Conservation (phyloP, 2,888 invertebrate genomes). For the Phrixothrix hirtus region DNA sequence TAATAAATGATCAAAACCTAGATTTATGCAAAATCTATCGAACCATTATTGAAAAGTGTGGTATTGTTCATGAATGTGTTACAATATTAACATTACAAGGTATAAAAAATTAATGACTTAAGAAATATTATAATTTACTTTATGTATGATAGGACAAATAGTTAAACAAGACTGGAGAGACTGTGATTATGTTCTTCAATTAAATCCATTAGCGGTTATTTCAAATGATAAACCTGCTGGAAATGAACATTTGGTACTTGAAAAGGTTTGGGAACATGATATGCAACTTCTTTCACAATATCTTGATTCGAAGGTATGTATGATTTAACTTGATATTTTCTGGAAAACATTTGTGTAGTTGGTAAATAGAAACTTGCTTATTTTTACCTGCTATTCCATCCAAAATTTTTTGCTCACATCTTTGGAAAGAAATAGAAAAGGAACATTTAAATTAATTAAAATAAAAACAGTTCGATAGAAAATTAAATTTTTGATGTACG, state of each 20-base stretch:
- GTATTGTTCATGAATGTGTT: constrained; percentile 59
- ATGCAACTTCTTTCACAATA: constrained; percentile 65
- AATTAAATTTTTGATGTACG: no score
- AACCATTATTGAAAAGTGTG: constrained; percentile 62
- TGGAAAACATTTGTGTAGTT: no score
- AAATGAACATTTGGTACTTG: constrained; percentile 56
- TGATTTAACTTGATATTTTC: no score
- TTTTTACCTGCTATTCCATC: no score
- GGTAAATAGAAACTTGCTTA: no score
- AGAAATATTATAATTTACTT: not conserved
- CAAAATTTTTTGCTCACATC: no score
- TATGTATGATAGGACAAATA: constrained; percentile 56
- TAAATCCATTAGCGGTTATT: constrained; percentile 60
- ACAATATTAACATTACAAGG: constrained; percentile 63
- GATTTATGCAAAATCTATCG: constrained; percentile 65
- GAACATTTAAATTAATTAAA: no score
- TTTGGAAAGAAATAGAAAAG: no score
- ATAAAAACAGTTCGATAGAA: no score
- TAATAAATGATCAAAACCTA: constrained; percentile 59
- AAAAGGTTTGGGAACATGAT: constrained; percentile 62
- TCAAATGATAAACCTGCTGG: constrained; percentile 39
- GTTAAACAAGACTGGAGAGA: constrained; percentile 67
- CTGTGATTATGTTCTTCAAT: constrained; percentile 60
- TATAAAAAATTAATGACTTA: constrained; percentile 36
- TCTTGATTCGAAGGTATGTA: constrained; percentile 63